Percentiles rank a stretch among this genome's conserved stretches.
phyloP scores from a whole-genome alignment of 2,113 vertebrate species.

The Oxygymnocypris stewartii region DNA sequence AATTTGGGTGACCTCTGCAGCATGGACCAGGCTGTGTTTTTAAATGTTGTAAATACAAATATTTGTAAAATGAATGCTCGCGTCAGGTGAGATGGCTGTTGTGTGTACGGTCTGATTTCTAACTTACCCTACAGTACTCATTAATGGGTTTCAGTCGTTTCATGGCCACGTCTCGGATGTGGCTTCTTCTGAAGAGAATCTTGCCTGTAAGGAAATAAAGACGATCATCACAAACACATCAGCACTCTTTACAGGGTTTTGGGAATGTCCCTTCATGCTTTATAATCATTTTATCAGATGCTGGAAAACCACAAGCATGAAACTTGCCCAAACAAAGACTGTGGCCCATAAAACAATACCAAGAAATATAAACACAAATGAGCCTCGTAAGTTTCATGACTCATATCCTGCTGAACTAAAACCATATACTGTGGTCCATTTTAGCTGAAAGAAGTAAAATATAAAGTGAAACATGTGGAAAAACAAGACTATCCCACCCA shows the following conservation, averaged over 20 bases:
- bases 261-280: constrained; percentile 37
- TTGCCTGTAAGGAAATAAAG: constrained; percentile 80
- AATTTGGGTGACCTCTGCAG: not conserved
- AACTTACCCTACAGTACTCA: constrained; percentile 95
- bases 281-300: not conserved
- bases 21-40: not conserved
- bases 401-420: constrained; percentile 30
- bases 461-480: constrained; percentile 6
- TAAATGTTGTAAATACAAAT: not conserved
- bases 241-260: not conserved
- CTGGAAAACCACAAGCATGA: constrained; percentile 32
- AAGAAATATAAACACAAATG: constrained; percentile 59
- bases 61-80: not conserved
- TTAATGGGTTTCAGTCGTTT: constrained; percentile 94
- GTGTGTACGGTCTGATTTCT: not conserved
- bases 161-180: constrained; percentile 95
- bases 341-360: constrained; percentile 58
- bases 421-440: constrained; percentile 6
- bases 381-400: constrained; percentile 41
- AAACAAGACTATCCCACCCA: not conserved
- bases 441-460: constrained; percentile 15
- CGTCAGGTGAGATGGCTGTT: not conserved
- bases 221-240: constrained; percentile 24
- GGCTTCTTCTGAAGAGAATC: constrained; percentile 95
- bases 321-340: constrained; percentile 49